Percentiles rank a stretch among this genome's conserved stretches.
phyloP scores from a whole-genome alignment of 2,113 vertebrate genomes.

The Cochlearius cochlearius region DNA sequence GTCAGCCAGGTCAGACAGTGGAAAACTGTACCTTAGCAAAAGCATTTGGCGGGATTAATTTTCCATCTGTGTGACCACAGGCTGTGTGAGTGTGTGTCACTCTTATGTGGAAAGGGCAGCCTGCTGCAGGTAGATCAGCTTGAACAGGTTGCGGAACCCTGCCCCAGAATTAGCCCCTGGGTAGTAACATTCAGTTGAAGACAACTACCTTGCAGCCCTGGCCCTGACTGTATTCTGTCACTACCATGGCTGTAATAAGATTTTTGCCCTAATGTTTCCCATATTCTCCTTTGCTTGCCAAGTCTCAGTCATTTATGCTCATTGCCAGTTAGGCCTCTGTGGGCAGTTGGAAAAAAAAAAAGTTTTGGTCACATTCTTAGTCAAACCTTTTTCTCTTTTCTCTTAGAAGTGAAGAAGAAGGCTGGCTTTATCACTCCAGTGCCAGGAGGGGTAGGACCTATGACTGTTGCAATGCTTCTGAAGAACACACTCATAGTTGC shows the following conservation, averaged over 20 bases:
- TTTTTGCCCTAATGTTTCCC: background rate
- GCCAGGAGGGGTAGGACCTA: constrained; percentile 88
- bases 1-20: background rate
- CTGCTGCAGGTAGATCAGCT: background rate
- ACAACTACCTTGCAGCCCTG: rapidly evolving
- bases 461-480: constrained; percentile 92
- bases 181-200: background rate
- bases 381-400: constrained; percentile 27
- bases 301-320: background rate
- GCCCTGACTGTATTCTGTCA: background rate
- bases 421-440: constrained; percentile 90
- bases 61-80: background rate
- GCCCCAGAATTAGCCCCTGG: background rate
- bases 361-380: background rate
- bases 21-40: background rate
- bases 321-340: rapidly evolving
- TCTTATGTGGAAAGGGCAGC: background rate
- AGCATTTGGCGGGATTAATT: rapidly evolving
- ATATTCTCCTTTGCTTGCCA: background rate
- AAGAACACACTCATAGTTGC: constrained; percentile 87
- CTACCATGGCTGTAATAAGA: rapidly evolving
- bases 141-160: background rate
- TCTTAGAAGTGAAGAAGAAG: constrained; percentile 87
- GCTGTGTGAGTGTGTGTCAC: background rate
- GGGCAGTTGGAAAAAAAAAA: background rate